Percentiles rank a stretch among this genome's conserved stretches.
phyloP scores from a whole-genome alignment of 2,113 vertebrate species.

The Nettapus auritus region DNA sequence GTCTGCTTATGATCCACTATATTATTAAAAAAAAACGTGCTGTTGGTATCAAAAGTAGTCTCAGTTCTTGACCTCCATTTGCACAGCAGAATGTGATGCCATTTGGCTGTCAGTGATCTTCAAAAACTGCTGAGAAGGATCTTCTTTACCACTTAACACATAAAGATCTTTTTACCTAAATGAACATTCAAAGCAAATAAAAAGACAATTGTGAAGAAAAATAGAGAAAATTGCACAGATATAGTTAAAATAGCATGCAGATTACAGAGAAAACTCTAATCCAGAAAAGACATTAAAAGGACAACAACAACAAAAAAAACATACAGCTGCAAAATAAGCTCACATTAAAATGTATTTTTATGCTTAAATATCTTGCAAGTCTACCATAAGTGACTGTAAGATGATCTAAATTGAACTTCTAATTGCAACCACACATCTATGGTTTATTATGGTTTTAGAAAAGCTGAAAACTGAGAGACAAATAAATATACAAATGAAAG shows the following conservation, averaged over 20 bases:
- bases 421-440: not conserved
- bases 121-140: not conserved
- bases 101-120: not conserved
- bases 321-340: not conserved
- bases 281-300: not conserved
- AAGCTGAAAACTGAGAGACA: not conserved
- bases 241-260: not conserved
- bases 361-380: not conserved
- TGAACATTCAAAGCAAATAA: not conserved
- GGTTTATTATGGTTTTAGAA: not conserved
- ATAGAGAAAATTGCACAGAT: not conserved
- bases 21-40: not conserved
- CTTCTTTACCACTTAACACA: not conserved
- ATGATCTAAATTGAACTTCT: not conserved
- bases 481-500: not conserved
- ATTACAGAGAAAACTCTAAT: rapidly evolving
- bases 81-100: rapidly evolving
- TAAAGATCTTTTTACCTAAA: not conserved
- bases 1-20: not conserved
- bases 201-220: not conserved
- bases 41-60: not conserved
- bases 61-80: not conserved
- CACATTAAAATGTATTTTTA: not conserved
- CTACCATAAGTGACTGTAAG: not conserved
- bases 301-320: no score